Evolutionary conservation across 2,113 vertebrate species (phyloP), one percentile per base, ranked within the genome.

Genomic region (Egretta garzetta): DNA sequence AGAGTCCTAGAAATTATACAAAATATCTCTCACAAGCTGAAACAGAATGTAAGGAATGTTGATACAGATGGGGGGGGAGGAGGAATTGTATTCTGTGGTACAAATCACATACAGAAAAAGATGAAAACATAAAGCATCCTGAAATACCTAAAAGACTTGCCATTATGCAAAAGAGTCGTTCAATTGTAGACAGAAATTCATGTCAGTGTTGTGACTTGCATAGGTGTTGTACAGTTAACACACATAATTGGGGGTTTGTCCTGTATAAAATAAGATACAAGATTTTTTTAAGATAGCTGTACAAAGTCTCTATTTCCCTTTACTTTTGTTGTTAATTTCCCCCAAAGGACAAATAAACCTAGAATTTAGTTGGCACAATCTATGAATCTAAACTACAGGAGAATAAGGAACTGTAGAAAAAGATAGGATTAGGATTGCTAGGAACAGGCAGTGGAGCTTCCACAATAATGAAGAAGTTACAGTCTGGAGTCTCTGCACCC

Each of bases 21-120:
- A 79, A 14, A 33, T 5, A 24, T 37, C 18, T 45, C 8, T 71
- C 27, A 55, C 9, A 33, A 67, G 33, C 20, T 53, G 4, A 55
- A 84, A 68, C 2, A 26, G 49, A 84, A 64, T 30, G 13, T 37
- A 63, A 72, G 2, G 10, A 64, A 86, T 23, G 5, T 30, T 77
- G 10, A 17, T 64, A 41, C 4, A 12, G 14, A 50, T 20, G 23
- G 15, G 3, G 4, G 10, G 5, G 2, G 1, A 18, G 3, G 3
- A 2, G 3, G 3, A 83, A 41, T 7, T 84, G 4, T 15, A 23
- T 63, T 63, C 11, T 37, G 0, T 73, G 26, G 28, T 33, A 66
- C 4, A 55, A 53, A 12, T 45, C 10, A 18, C 14, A 13, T 80
- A 41, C 6, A 76, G 32, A 80, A 77, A 80, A 83, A 39, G 1